phyloP scores from a whole-genome alignment of 2,113 vertebrate genomes.

The Ictalurus furcatus region DNA sequence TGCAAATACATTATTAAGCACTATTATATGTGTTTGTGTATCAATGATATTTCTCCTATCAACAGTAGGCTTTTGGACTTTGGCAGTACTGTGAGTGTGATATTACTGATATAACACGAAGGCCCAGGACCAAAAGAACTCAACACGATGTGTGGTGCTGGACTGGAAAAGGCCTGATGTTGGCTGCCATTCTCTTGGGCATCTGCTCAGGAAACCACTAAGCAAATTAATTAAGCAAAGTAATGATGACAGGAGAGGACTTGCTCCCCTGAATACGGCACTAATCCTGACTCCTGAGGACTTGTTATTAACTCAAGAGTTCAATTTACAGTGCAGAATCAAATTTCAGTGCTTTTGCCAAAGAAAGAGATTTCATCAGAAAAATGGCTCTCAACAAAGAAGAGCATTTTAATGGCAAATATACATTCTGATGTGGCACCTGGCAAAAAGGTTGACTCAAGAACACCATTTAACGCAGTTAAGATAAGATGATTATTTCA shows the following conservation, averaged over 20 bases:
- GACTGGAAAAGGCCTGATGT: not conserved
- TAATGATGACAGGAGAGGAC: conserved; percentile 13
- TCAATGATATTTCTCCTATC: not conserved
- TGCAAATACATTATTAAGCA: not conserved
- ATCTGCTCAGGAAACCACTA: conserved; percentile 25
- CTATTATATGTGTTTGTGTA: not conserved
- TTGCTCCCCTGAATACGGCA: conserved; percentile 1
- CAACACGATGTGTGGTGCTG: not conserved
- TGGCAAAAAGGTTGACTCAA: not conserved
- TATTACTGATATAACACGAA: not conserved
- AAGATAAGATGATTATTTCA: not conserved
- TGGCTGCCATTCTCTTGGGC: conserved; percentile 17
- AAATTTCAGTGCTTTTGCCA: not conserved
- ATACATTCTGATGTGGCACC: not conserved
- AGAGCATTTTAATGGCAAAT: not conserved
- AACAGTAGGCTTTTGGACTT: not conserved
- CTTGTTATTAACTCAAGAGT: conserved; percentile 27
- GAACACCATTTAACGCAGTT: not conserved
- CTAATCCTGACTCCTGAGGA: not conserved
- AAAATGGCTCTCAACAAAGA: not conserved
- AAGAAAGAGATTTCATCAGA: not conserved
- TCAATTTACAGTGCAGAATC: not conserved
- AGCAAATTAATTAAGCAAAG: conserved; percentile 28
- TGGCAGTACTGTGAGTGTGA: not conserved
- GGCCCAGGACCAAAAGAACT: not conserved